Percentiles rank a stretch among this genome's conserved stretches.
Conservation (phyloP, 2,888 invertebrate genomes). For the Erynnis tages region DNA sequence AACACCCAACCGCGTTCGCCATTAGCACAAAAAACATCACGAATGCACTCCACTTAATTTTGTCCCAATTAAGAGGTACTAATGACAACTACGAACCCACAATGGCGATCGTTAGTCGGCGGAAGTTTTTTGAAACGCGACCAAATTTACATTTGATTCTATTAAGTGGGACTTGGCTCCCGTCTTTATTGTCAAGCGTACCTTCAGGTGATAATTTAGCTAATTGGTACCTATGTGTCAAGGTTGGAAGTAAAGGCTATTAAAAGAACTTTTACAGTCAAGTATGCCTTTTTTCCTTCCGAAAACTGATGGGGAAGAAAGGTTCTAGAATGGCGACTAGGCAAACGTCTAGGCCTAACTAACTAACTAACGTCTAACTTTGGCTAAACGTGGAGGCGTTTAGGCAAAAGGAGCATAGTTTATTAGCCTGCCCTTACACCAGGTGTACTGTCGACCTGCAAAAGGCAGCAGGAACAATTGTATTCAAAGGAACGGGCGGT, state of each 20-base stretch:
- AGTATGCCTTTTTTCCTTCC: no score
- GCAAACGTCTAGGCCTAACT: no score
- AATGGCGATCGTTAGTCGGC: constrained; percentile 34
- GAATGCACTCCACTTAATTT: constrained; percentile 19
- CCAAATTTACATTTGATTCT: constrained; percentile 61
- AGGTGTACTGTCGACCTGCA: no score
- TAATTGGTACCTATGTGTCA: constrained; percentile 9
- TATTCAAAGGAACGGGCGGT: no score
- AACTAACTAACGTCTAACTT: no score
- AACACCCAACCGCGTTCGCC: neutral
- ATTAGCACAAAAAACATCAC: neutral
- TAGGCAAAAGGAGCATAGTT: no score
- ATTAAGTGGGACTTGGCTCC: constrained; percentile 48
- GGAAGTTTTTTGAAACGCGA: constrained; percentile 50
- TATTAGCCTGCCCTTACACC: no score
- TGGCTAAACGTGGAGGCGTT: no score
- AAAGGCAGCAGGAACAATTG: no score
- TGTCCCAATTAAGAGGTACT: constrained; percentile 22
- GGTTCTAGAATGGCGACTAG: no score
- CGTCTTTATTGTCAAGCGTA: constrained; percentile 29
- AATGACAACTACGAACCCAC: constrained; percentile 24
- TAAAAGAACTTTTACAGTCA: no score
- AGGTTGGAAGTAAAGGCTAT: neutral
- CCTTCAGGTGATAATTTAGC: constrained; percentile 32
- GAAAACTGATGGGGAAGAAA: no score